Evolutionary conservation across 2,113 vertebrate species (phyloP), one percentile per base, ranked within the genome.

Genomic region (Leucopsar rothschildi): DNA sequence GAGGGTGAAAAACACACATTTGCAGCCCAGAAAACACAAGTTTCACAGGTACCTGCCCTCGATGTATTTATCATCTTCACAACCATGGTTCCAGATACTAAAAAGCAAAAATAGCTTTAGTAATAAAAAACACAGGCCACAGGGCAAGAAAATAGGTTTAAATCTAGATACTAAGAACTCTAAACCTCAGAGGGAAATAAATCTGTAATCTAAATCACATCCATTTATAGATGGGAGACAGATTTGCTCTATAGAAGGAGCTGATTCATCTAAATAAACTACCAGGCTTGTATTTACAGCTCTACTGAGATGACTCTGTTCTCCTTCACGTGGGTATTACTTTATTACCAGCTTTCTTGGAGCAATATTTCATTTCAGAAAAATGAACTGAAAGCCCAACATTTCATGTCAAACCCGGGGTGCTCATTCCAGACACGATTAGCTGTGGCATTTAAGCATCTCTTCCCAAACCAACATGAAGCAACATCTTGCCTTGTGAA

Each of bases 261-360:
- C 88, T 90, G 82, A 76, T 85, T 94, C 88, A 94, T 88, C 92
- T 90, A 66, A 93, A 83, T 17, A 91, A 56, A 72, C 56, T 44
- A 72, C 59, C 55, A 92, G 79, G 55, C 64, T 57, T 77, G 68
- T 57, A 65, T 93, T 94, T 89, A 80, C 92, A 88, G 63, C 50
- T 88, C 80, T 76, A 14, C 84, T 56, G 53, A 88, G 53, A 89
- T 60, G 16, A 37, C 69, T 89, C 73, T 93, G 42, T 86, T 93
- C 78, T 82, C 49, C 42, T 68, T 57, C 61, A 82, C 17, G 7
- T 5, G 22, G 66, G 20, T 44, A 72, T 80, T 93, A 6, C 45
- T 93, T 92, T 94, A 68, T 82, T 45, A 69, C 64, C 50, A 77
- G 37, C 55, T 69, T 72, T 61, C 71, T 12, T 45, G 42, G 70